These are phyloP conservation scores for Athene noctua DNA, from an alignment of 2,113 vertebrate species.

Conservation along the genomic window DNA sequence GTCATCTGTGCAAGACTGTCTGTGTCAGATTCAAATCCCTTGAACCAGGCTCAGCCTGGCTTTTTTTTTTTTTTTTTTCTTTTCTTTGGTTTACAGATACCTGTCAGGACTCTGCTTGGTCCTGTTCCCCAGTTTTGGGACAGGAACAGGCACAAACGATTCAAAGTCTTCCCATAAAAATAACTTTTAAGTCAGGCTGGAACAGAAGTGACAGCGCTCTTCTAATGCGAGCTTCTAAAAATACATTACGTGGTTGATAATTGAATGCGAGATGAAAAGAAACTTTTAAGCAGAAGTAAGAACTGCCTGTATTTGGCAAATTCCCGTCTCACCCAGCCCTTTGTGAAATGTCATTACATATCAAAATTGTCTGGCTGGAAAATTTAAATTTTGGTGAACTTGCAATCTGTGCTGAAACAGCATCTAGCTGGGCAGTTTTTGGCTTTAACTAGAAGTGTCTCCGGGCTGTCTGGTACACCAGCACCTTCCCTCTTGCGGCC, in stretches of 20 bases:
- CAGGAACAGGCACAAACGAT: not conserved
- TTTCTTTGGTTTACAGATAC: not conserved
- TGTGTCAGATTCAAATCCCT: not conserved
- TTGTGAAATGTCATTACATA: not conserved
- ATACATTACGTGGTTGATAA: not conserved
- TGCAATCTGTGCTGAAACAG: not conserved
- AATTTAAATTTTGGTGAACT: not conserved
- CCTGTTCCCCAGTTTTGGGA: not conserved
- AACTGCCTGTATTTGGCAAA: conserved; percentile 31
- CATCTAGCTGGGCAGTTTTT: too few relatives aligned
- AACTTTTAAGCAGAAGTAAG: conserved; percentile 10
- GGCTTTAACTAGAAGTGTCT: not conserved
- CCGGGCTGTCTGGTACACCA: not conserved
- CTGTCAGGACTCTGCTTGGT: not conserved
- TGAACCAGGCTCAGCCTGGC: not conserved
- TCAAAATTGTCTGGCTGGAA: not conserved
- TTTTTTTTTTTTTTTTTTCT: not conserved
- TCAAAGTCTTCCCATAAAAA: not conserved
- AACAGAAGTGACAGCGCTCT: not conserved
- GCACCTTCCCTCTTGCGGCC: too few relatives aligned
- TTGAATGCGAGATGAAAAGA: conserved; percentile 16
- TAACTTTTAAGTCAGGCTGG: not conserved
- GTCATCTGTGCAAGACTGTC: not conserved
- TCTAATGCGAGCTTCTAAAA: not conserved
- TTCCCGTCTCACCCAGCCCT: not conserved